Base-by-base conservation (phyloP, 2,888 invertebrate genomes). In the Muschampia plurimacula region DNA sequence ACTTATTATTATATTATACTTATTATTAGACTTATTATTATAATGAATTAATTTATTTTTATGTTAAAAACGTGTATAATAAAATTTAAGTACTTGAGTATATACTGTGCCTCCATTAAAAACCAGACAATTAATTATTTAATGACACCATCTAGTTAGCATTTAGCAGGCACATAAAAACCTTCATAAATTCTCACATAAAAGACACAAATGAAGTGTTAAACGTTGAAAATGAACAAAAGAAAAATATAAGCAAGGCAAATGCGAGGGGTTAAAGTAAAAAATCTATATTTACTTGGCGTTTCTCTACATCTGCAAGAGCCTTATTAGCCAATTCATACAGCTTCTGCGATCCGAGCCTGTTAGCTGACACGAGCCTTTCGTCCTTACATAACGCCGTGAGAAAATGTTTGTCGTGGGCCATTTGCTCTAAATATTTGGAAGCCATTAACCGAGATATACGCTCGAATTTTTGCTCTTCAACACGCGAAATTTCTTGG, bases 401-500 rank as follows among this genome's bases (percentile, higher is more conserved):
- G 76, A 93, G 86, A 79, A 93, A 94, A 84, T 93, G 86, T 86
- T 93, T 93, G 83, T 94, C 93, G 79, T 93, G 91, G 67, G 93
- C 92, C 93, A 94, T 94, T 83, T 91, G 86, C 77, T 90, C 89
- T 83, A 94, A 87, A 86, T 93, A 94, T 84, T 92, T 92, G 66
- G 92, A 92, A 67, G 92, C 89, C 92, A 94, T 92, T 84, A 93
- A 81, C 64, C 91, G 88, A 72, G 89, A 89, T 79, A 91, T 90
- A 83, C 89, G 88, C 72, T 89, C 83, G 66, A 84, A 79, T 79
- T 82, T 89, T 74, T 92, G 92, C 83, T 89, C 89, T 82, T 92
- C 90, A 70, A 89, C 84, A 13, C 86, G 86, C 70, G 91, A 89
- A 82, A 90, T 86, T 83, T 91, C 91, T 84, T 89, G 84, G 60